phyloP scores from a whole-genome alignment of 1,140 invertebrate genomes.

The Orussus abietinus region DNA sequence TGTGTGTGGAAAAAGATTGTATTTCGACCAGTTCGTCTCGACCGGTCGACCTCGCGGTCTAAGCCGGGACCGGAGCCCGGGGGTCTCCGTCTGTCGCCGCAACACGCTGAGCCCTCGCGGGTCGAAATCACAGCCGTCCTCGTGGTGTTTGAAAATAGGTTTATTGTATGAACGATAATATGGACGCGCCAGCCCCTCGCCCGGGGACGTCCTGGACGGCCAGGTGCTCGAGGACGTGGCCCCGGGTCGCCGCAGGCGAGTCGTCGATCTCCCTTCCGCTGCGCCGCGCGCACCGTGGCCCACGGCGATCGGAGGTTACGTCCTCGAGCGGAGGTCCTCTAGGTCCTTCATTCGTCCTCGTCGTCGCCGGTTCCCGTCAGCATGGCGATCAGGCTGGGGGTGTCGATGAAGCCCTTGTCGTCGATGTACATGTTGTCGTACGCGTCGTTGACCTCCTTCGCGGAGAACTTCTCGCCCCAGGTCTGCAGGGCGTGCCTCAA shows the following conservation, averaged over 20 bases:
- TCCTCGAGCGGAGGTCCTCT: conserved; percentile 11
- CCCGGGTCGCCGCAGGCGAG: too few relatives aligned
- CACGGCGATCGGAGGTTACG: neutral
- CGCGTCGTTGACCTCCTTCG: conserved; percentile 89
- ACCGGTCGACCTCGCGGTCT: neutral
- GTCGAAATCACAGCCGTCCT: conserved; percentile 9
- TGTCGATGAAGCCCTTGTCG: conserved; percentile 90
- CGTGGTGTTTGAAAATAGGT: conserved; percentile 21
- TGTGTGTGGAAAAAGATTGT: too few relatives aligned
- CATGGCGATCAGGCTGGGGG: conserved; percentile 79
- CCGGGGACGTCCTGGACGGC: conserved; percentile 11
- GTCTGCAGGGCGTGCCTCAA: conserved; percentile 91
- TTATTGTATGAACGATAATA: conserved; percentile 29
- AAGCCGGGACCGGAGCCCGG: neutral
- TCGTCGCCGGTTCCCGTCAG: conserved; percentile 79
- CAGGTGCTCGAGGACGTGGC: conserved; percentile 4
- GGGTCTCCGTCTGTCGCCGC: too few relatives aligned
- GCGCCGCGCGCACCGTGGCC: conserved; percentile 3
- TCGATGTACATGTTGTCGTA: conserved; percentile 95
- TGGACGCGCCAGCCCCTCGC: conserved; percentile 19
- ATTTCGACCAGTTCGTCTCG: conserved; percentile 5
- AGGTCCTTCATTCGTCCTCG: conserved; percentile 57
- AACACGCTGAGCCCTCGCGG: too few relatives aligned
- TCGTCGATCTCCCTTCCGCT: too few relatives aligned
- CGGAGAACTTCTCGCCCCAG: conserved; percentile 94